phyloP scores from a whole-genome alignment of 2,888 invertebrate species.

The Spialia ferax region DNA sequence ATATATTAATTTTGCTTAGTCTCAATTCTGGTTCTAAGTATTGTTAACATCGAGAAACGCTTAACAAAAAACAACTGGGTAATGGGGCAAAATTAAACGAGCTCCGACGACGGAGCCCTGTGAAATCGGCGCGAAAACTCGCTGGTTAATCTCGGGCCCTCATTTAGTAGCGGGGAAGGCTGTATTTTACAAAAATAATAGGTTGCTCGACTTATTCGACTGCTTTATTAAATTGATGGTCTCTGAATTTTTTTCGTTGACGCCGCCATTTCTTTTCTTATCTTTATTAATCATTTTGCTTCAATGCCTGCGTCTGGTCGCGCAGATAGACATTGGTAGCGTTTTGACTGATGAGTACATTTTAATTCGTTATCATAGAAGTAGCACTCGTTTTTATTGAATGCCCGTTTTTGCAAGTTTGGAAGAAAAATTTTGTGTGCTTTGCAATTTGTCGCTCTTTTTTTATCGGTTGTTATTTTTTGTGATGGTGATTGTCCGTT shows the following conservation, averaged over 20 bases:
- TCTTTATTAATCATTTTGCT: constrained; percentile 52
- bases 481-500: too few relatives aligned
- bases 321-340: constrained; percentile 23
- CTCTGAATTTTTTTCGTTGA: constrained; percentile 51
- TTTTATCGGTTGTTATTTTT: too few relatives aligned
- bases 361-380: constrained; percentile 14
- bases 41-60: constrained; percentile 10
- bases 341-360: constrained; percentile 27
- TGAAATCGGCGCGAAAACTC: constrained; percentile 43
- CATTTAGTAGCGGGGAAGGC: constrained; percentile 49
- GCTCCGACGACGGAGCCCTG: background rate
- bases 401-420: background rate
- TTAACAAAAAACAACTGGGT: constrained; percentile 8
- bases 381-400: background rate
- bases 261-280: constrained; percentile 51
- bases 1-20: background rate
- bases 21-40: background rate
- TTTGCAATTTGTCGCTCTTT: background rate
- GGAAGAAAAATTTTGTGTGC: background rate
- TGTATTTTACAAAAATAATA: constrained; percentile 57
- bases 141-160: constrained; percentile 48
- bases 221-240: constrained; percentile 60
- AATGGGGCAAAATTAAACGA: constrained; percentile 9
- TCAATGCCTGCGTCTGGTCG: constrained; percentile 28
- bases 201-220: constrained; percentile 53